Evolutionary conservation across 2,113 vertebrate species (phyloP).

Genomic region (Merops nubicus): DNA sequence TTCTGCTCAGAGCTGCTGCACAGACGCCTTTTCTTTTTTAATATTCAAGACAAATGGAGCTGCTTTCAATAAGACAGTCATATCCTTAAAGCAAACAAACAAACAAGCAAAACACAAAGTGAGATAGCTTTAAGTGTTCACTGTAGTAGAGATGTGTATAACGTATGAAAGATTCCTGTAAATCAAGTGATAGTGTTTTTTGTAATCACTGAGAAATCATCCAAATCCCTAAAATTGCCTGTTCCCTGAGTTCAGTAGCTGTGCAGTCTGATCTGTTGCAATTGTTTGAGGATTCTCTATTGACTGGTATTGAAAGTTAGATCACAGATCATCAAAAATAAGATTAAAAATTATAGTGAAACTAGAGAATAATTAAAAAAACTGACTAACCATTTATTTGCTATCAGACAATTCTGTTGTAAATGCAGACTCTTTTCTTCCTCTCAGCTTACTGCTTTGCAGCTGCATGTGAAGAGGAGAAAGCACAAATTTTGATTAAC

Average conservation of each 20-base stretch:
- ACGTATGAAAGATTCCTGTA: not conserved
- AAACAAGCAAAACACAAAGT: not conserved
- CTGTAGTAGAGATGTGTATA: not conserved
- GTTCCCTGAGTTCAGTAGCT: not conserved
- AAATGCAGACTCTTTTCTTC: not conserved
- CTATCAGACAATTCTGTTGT: not conserved
- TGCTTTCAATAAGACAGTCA: not conserved
- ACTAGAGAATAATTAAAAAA: not conserved
- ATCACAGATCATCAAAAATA: not conserved
- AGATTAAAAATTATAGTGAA: not conserved
- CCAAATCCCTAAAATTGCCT: not conserved
- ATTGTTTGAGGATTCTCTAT: not conserved
- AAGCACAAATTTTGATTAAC: not conserved
- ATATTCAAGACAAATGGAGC: not conserved
- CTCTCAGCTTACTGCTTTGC: not conserved
- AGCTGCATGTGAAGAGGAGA: not conserved
- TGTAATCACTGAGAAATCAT: not conserved
- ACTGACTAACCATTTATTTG: not conserved
- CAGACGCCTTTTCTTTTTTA: not conserved
- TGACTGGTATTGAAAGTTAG: not conserved
- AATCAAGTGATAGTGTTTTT: not conserved
- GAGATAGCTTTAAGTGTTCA: not conserved
- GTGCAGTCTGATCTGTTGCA: not conserved
- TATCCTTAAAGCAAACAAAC: not conserved
- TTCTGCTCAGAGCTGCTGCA: not conserved